A percentile compares a stretch with the other conserved stretches of the same genome.
These are phyloP conservation scores for Taxidea taxus DNA, from an alignment of 2,113 vertebrate species.

Conservation along the genomic window DNA sequence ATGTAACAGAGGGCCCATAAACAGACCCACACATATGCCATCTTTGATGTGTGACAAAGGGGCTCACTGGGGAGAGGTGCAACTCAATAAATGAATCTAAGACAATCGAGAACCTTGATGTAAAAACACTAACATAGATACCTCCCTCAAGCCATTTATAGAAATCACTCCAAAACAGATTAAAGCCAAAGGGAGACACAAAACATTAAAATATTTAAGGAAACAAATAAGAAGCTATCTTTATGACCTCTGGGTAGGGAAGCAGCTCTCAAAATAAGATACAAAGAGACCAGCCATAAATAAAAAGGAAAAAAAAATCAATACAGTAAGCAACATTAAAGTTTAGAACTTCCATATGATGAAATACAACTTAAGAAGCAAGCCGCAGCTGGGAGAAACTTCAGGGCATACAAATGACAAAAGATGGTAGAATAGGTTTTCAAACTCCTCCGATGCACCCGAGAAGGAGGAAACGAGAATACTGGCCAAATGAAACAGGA, in stretches of 20 bases:
- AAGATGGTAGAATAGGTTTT: background rate
- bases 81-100: background rate
- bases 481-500: background rate
- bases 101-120: background rate
- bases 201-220: constrained; percentile 39
- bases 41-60: background rate
- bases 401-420: background rate
- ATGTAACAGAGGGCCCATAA: background rate
- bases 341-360: background rate
- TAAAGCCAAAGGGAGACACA: constrained; percentile 13
- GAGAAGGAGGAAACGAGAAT: background rate
- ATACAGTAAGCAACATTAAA: background rate
- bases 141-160: background rate
- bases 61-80: background rate
- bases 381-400: background rate
- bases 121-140: background rate
- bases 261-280: constrained; percentile 49
- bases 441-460: background rate
- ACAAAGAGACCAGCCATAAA: constrained; percentile 22
- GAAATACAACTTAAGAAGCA: constrained; percentile 9
- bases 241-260: constrained; percentile 28
- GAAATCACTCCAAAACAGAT: constrained; percentile 3
- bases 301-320: constrained; percentile 8
- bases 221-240: background rate
- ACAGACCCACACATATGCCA: accelerated